These are phyloP conservation scores for Lacerta viridis DNA, from an alignment of 2,797 vertebrate genomes.

Conservation along the genomic window DNA sequence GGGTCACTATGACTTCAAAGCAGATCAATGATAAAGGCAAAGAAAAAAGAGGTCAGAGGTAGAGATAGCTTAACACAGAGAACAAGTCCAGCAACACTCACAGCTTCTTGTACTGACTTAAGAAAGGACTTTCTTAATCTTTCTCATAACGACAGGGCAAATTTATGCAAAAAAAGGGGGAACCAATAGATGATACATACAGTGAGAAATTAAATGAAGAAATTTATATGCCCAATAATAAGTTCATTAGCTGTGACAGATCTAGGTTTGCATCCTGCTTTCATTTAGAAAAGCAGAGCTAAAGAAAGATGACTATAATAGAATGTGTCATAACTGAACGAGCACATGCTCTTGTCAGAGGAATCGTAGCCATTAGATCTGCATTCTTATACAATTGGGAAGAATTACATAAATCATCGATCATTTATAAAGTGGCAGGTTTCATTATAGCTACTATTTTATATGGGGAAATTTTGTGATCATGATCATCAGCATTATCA, in stretches of 20 bases:
- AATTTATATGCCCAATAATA: conserved; percentile 4
- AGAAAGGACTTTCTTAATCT: not conserved
- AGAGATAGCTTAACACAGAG: not conserved
- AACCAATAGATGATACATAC: not conserved
- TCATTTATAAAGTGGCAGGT: conserved; percentile 24
- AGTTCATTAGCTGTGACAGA: not conserved
- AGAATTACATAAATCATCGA: conserved; percentile 23
- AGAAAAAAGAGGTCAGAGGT: not conserved
- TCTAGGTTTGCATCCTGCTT: conserved; percentile 19
- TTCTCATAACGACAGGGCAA: not conserved
- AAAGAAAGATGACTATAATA: not conserved
- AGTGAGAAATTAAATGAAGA: conserved; percentile 32
- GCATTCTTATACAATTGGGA: conserved; percentile 8
- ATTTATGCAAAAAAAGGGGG: not conserved
- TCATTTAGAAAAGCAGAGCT: conserved; percentile 9
- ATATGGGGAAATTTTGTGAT: conserved; percentile 26
- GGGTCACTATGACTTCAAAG: not conserved
- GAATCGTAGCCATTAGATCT: conserved; percentile 20
- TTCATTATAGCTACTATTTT: conserved; percentile 35
- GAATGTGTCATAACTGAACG: conserved; percentile 28
- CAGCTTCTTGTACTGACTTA: not conserved
- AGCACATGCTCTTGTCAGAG: not conserved
- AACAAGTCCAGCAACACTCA: not conserved
- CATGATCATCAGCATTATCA: conserved; percentile 2
- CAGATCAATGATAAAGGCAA: not conserved